phyloP scores from a whole-genome alignment of 2,113 vertebrate species.

The Platichthys stellatus region DNA sequence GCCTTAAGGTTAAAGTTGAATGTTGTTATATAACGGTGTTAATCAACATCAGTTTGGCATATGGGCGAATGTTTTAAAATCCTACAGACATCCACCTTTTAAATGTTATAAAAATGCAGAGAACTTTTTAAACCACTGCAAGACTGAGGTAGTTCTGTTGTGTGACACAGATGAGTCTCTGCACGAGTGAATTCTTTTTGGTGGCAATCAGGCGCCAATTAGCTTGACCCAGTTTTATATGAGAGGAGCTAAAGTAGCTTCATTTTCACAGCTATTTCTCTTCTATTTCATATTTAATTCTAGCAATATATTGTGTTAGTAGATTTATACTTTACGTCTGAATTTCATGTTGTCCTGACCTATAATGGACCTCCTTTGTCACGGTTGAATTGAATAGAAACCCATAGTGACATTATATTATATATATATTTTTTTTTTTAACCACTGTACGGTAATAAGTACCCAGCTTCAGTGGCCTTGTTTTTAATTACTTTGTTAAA shows the following conservation, averaged over 20 bases:
- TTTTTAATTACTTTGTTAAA: neutral
- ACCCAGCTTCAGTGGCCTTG: neutral
- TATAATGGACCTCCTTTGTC: neutral
- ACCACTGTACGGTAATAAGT: too few relatives aligned
- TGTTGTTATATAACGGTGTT: neutral
- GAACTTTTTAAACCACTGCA: constrained; percentile 32
- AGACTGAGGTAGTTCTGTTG: constrained; percentile 30
- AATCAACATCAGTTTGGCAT: neutral
- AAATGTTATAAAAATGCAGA: constrained; percentile 36
- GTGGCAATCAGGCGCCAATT: constrained; percentile 49
- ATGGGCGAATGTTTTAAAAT: neutral
- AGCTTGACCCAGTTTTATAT: constrained; percentile 59
- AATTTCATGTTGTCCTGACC: neutral
- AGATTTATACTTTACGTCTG: neutral
- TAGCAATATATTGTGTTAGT: neutral
- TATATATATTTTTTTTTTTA: too few relatives aligned
- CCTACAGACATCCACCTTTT: neutral
- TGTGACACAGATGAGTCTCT: constrained; percentile 30
- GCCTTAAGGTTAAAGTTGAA: neutral
- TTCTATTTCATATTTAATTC: neutral
- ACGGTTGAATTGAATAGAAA: neutral
- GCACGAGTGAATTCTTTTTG: constrained; percentile 45
- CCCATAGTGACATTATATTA: neutral
- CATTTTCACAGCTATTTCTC: neutral
- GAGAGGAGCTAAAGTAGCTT: neutral